phyloP scores from a whole-genome alignment of 53 echinoderm and acorn worm species.

The Apostichopus leukothele region DNA sequence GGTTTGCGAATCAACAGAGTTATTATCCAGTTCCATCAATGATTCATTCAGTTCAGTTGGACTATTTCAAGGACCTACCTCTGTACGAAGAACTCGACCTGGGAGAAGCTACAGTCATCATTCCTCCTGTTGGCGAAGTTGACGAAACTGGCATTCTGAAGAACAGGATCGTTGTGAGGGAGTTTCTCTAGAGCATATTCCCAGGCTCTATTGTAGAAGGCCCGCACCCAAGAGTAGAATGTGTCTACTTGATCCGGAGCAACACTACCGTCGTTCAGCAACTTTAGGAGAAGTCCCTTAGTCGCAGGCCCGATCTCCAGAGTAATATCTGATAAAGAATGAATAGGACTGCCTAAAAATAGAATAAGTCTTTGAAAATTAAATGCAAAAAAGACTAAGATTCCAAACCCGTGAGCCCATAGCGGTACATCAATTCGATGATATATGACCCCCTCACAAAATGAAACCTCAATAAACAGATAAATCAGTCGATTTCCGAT shows the following conservation, averaged over 20 bases:
- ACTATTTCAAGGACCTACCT: slow-evolving; percentile 1
- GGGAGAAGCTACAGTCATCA: slow-evolving; percentile 14
- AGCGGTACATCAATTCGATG: no score
- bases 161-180: slow-evolving; percentile 7
- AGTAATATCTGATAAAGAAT: slow-evolving; percentile 13
- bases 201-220: slow-evolving; percentile 14
- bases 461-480: no score
- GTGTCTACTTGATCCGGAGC: slow-evolving; percentile 14
- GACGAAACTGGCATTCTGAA: background rate
- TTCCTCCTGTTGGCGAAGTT: slow-evolving; percentile 14
- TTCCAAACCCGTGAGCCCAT: no score
- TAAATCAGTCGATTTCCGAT: no score
- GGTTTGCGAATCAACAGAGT: slow-evolving; percentile 9
- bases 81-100: slow-evolving; percentile 9
- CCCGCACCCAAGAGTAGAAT: slow-evolving; percentile 1
- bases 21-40: background rate
- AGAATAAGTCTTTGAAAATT: slow-evolving; percentile 1
- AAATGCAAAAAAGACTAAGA: background rate
- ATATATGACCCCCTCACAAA: no score
- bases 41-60: slow-evolving; percentile 6
- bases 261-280: slow-evolving; percentile 10
- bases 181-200: slow-evolving; percentile 7
- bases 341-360: slow-evolving; percentile 13
- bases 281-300: background rate
- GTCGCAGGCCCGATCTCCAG: slow-evolving; percentile 8